Percentiles rank a stretch among this genome's conserved stretches.
These are phyloP conservation scores for Charaxes varanes DNA, from an alignment of 1,140 invertebrate species.

Conservation along the genomic window DNA sequence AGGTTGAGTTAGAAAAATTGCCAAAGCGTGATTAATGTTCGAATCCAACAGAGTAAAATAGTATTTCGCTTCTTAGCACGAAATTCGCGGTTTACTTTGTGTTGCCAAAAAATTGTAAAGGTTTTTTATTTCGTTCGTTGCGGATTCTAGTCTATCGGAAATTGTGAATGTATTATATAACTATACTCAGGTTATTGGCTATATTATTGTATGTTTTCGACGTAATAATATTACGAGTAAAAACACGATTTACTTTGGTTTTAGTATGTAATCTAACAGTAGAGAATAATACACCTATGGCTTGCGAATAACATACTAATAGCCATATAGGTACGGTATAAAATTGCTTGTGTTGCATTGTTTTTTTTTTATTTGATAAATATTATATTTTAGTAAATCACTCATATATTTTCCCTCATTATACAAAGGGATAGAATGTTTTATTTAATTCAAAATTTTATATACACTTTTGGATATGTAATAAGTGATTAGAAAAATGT, in stretches of 20 bases:
- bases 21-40: too few relatives aligned
- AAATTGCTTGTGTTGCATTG: conserved; percentile 67
- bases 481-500: too few relatives aligned
- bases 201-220: conserved; percentile 38
- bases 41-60: too few relatives aligned
- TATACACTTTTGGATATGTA: too few relatives aligned
- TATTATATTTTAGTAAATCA: conserved; percentile 27
- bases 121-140: conserved; percentile 47
- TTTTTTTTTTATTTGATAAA: conserved; percentile 62
- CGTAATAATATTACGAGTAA: conserved; percentile 40
- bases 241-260: conserved; percentile 32
- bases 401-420: conserved; percentile 20
- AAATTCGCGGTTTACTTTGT: conserved; percentile 27
- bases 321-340: conserved; percentile 61
- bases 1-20: too few relatives aligned
- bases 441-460: conserved; percentile 16
- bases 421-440: conserved; percentile 28
- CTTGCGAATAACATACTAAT: conserved; percentile 72
- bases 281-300: conserved; percentile 62
- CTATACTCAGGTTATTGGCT: conserved; percentile 48
- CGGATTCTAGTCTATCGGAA: conserved; percentile 70
- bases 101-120: conserved; percentile 60
- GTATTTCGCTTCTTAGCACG: conserved; percentile 37
- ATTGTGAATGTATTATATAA: conserved; percentile 55
- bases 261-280: conserved; percentile 67